Evolutionary conservation across 2,113 vertebrate genomes (phyloP).

Genomic region (Menura novaehollandiae): DNA sequence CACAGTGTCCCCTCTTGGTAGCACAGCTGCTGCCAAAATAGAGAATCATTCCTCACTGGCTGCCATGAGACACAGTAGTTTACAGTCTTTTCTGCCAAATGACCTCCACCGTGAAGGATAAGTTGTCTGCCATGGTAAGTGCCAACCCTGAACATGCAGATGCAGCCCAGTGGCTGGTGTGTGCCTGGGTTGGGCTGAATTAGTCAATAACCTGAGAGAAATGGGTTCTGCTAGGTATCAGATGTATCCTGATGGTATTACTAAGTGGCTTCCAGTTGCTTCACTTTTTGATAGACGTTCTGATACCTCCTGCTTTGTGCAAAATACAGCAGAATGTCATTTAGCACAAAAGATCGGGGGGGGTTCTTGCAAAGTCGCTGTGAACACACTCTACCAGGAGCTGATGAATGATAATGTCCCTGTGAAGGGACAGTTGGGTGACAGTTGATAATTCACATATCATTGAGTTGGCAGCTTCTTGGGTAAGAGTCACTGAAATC

Average conservation of each 20-base stretch:
- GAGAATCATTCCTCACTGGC: background rate
- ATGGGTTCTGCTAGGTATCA: background rate
- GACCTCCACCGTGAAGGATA: background rate
- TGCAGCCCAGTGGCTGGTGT: background rate
- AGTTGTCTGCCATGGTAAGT: background rate
- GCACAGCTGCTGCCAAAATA: background rate
- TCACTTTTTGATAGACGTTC: background rate
- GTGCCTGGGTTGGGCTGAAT: background rate
- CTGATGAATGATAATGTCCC: background rate
- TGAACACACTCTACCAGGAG: background rate
- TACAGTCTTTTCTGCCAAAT: background rate
- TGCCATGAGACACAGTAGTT: background rate
- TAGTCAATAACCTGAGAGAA: background rate
- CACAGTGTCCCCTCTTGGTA: background rate
- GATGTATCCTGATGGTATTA: background rate
- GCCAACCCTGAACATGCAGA: background rate
- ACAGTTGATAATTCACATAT: background rate
- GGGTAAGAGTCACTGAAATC: background rate
- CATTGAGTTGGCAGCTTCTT: background rate
- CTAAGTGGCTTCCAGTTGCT: background rate
- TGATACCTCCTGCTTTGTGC: background rate
- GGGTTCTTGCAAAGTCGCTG: background rate
- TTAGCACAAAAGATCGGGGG: background rate
- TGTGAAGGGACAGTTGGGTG: background rate
- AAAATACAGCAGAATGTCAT: background rate